phyloP scores from a whole-genome alignment of 1,140 invertebrate genomes.

The Eueides isabella region DNA sequence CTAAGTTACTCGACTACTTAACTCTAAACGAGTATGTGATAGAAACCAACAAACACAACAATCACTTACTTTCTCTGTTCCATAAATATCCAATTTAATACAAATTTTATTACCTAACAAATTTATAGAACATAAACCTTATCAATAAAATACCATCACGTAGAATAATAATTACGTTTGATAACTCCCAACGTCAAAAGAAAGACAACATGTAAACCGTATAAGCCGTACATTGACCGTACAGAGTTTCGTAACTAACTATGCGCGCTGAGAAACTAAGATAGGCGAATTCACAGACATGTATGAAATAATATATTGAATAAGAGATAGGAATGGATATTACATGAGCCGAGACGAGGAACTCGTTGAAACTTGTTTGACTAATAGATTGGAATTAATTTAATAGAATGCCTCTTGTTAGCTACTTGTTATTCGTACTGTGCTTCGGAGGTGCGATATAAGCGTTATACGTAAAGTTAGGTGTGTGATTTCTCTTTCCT shows the following conservation, averaged over 20 bases:
- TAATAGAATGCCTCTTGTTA: conserved; percentile 14
- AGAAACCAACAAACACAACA: neutral
- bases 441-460: neutral
- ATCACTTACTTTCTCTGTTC: neutral
- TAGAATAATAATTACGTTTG: neutral
- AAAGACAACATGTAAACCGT: neutral
- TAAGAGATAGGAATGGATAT: conserved; percentile 24
- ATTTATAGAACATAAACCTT: neutral
- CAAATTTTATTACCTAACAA: neutral
- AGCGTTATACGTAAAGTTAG: neutral
- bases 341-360: conserved; percentile 24
- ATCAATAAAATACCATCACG: neutral
- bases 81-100: neutral
- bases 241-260: conserved; percentile 34
- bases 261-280: conserved; percentile 35
- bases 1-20: too few species aligned
- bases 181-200: neutral
- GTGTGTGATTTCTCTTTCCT: neutral
- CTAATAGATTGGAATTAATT: conserved; percentile 50
- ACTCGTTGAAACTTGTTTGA: conserved; percentile 40
- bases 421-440: conserved; percentile 11
- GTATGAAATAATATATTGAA: conserved; percentile 25
- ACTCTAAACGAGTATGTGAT: neutral
- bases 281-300: conserved; percentile 31
- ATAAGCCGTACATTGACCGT: conserved; percentile 21